Evolutionary conservation across 2,888 invertebrate species (phyloP), one percentile per base, ranked within the genome.

Genomic region (Latheticus oryzae): DNA sequence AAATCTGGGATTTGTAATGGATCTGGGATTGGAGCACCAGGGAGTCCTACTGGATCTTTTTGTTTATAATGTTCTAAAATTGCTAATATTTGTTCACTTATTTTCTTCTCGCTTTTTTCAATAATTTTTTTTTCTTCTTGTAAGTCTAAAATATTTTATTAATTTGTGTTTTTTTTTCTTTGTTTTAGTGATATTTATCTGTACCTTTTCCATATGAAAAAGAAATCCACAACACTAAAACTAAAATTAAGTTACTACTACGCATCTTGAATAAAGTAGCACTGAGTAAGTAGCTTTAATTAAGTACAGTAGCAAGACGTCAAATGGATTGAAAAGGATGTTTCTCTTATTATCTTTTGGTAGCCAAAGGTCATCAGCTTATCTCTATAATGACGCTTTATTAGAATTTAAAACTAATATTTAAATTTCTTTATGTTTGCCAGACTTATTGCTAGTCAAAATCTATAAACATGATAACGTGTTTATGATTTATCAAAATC

Each of bases 51-150:
- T 0, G 92, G 92, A 76, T 93, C 89, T n/a, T 86, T 82, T 70
- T 91, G 86, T 75, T 93, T 90, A 76, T 88, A 93, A 73, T 93
- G 92, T 53, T 89, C 87, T 24, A 94, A 72, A 4, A 92, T 80
- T 3, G 82, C 81, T 35, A 87, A 80, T 32, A 93, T 83, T 71
- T 88, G 87, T 56, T 89, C 86, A 53, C 90, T 89, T 35, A 93
- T 79, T 68, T 85, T 88, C 71, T 87, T 84, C 74, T 89, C 86
- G 4, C 84, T 86, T 45, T 67, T 48, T 33, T 63, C 11, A 16
- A 51, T 3, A 7, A 28, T 7, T 15, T 51, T n/a, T 30, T 57
- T n/a, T n/a, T n/a, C n/a, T n/a, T n/a, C n/a, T n/a, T n/a, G n/a
- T n/a, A n/a, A n/a, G n/a, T n/a, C n/a, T n/a, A n/a, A n/a, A n/a